These are phyloP conservation scores for Diabrotica undecimpunctata DNA, from an alignment of 1,140 invertebrate species.

Conservation along the genomic window DNA sequence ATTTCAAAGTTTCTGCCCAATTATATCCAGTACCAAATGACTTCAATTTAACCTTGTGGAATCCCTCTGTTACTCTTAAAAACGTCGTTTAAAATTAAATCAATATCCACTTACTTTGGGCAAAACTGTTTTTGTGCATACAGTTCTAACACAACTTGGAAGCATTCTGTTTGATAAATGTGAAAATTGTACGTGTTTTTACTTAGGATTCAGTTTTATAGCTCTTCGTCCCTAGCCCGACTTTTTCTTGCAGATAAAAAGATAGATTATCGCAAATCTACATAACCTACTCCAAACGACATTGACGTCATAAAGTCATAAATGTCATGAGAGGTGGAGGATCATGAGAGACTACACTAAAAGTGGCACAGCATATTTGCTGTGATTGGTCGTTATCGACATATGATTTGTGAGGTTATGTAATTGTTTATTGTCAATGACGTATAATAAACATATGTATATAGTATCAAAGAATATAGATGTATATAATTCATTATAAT, in stretches of 20 bases:
- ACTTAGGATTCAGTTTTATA: neutral
- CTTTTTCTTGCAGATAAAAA: neutral
- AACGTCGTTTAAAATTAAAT: constrained; percentile 19
- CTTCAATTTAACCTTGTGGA: constrained; percentile 18
- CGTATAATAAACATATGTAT: too few relatives aligned
- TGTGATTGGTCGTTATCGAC: too few relatives aligned
- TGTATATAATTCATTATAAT: too few relatives aligned
- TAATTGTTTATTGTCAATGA: too few relatives aligned
- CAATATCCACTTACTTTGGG: constrained; percentile 31
- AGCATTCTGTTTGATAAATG: constrained; percentile 28
- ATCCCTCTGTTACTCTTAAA: constrained; percentile 1
- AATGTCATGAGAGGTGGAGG: too few relatives aligned
- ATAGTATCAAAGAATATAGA: too few relatives aligned
- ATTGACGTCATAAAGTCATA: neutral
- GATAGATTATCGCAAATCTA: neutral
- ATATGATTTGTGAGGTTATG: too few relatives aligned
- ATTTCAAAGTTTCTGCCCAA: constrained; percentile 7
- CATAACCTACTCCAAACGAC: neutral
- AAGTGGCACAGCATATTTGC: too few relatives aligned
- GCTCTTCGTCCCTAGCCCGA: neutral
- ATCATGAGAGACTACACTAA: too few relatives aligned
- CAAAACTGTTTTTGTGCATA: constrained; percentile 28
- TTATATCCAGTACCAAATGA: constrained; percentile 17
- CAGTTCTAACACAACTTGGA: constrained; percentile 29
- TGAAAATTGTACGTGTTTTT: neutral